These are phyloP conservation scores for Anseranas semipalmata DNA, from an alignment of 2,113 vertebrate species.

Conservation along the genomic window DNA sequence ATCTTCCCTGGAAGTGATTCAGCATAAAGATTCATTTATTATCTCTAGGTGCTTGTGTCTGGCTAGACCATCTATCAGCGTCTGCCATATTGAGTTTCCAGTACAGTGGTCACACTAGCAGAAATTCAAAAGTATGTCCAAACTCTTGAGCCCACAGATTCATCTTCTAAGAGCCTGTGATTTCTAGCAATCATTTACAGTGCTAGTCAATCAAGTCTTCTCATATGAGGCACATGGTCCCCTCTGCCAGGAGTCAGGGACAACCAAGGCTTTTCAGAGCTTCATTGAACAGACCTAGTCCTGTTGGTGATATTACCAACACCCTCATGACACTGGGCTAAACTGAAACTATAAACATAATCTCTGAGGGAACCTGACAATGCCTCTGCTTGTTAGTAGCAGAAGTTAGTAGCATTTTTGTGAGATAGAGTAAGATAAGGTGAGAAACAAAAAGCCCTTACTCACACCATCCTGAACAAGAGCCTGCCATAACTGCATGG, in stretches of 20 bases:
- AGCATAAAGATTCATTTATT: not conserved
- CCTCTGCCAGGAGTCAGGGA: not conserved
- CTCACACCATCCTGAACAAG: not conserved
- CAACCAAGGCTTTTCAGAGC: not conserved
- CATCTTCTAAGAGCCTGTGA: not conserved
- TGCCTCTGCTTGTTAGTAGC: not conserved
- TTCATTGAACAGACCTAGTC: not conserved
- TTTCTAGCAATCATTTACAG: not conserved
- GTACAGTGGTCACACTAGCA: not conserved
- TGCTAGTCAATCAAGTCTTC: not conserved
- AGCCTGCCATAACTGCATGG: not conserved
- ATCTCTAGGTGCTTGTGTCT: not conserved
- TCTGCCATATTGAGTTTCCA: not conserved
- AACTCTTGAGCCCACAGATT: not conserved
- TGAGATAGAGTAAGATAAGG: not conserved
- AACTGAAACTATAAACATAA: not conserved
- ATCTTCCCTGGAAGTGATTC: not conserved
- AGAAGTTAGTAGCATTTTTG: not conserved
- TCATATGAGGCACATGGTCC: accelerated
- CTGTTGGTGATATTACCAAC: not conserved
- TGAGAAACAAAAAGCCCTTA: not conserved
- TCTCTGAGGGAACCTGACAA: not conserved
- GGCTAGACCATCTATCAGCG: accelerated
- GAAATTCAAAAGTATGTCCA: not conserved
- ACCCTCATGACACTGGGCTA: not conserved